Evolutionary conservation across 1,140 invertebrate genomes (phyloP), one percentile per base, ranked within the genome.

Genomic region (Musca vetustissima): DNA sequence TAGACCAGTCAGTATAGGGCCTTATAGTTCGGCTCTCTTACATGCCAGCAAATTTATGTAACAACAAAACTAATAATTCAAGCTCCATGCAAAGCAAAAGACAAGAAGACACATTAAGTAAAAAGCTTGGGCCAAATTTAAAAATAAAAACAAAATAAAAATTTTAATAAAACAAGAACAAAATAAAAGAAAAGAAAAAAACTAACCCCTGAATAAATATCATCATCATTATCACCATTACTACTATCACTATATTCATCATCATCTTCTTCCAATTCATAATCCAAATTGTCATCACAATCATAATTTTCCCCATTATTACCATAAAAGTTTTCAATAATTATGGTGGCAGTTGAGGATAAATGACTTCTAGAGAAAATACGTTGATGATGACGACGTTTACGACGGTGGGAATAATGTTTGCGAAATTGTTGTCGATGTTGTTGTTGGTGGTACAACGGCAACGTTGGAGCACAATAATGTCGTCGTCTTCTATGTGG

Each of bases 181-280:
- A 64, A 52, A 68, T 14, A 50, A 25, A 25, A 53, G n/a, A n/a
- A 55, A 52, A 49, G 64, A 8, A 14, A 9, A 57, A 57, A 70
- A 73, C 73, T 72, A 70, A 72, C 73, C 73, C 64, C 48, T 22
- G 71, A 69, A 61, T 64, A 68, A 70, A 22, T 68, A n/a, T 64
- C 67, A 68, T 64, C 49, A 55, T 50, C 32, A 22, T 48, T 22
- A 49, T 17, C 49, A 49, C 53, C n/a, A 25, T 32, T 17, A 52
- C 22, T 28, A 67, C 36, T 13, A 32, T 36, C 49, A 50, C 48
- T 21, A 19, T 32, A 1, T 19, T 47, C 14, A 19, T 48, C 49
- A 24, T 67, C 67, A 15, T 66, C 49, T 8, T 52, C 14, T 19
- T 66, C 36, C 36, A 43, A 43, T 13, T 43, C 36, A 43, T 43